A percentile compares a stretch with the other conserved stretches of the same genome.
phyloP scores from a whole-genome alignment of 2,113 vertebrate species.

The Carassius carassius region DNA sequence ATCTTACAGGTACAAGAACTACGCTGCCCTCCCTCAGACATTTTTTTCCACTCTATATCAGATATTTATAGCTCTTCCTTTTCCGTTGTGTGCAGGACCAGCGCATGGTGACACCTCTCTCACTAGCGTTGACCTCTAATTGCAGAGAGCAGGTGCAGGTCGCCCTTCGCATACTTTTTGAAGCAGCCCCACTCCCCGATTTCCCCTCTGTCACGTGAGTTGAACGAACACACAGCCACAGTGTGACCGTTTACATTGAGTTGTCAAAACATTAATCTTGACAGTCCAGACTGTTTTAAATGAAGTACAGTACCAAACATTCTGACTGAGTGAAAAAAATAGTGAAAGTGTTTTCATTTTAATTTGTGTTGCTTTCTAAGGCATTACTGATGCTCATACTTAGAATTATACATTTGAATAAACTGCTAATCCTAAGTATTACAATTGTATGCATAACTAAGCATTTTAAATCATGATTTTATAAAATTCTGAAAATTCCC shows the following conservation, averaged over 20 bases:
- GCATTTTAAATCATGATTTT: no score
- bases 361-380: neutral
- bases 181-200: conserved; percentile 89
- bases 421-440: neutral
- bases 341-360: neutral
- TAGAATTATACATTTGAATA: neutral
- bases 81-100: conserved; percentile 81
- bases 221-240: neutral
- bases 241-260: neutral
- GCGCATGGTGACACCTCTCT: conserved; percentile 85
- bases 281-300: neutral
- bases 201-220: conserved; percentile 87
- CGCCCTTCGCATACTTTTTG: conserved; percentile 85
- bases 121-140: conserved; percentile 87
- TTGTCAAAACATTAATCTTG: neutral
- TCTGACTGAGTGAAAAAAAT: no score
- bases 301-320: neutral
- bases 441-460: no score
- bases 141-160: conserved; percentile 84
- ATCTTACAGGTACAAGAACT: conserved; percentile 83
- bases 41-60: no score
- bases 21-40: no score
- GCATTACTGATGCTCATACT: neutral
- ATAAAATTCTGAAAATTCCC: no score
- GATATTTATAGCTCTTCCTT: neutral